Evolutionary conservation across 2,113 vertebrate species (phyloP).

Genomic region (Chaetops frenatus): DNA sequence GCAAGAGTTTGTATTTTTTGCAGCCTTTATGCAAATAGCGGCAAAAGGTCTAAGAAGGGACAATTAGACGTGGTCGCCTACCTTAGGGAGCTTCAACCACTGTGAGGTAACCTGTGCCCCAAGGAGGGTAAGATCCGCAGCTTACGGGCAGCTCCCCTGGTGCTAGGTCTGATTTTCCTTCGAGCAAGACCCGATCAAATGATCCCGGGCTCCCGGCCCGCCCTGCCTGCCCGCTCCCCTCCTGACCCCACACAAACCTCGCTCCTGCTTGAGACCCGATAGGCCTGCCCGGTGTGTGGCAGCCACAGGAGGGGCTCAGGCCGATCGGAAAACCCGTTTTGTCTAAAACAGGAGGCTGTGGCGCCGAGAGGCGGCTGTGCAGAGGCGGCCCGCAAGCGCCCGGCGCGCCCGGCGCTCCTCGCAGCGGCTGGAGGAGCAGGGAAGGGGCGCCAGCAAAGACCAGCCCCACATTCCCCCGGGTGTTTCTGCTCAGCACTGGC

Average conservation of each 20-base stretch:
- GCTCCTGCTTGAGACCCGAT: neutral
- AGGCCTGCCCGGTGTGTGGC: neutral
- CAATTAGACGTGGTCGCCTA: neutral
- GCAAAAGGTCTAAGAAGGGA: too few species aligned
- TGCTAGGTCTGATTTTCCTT: neutral
- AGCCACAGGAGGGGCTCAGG: neutral
- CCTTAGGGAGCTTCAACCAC: neutral
- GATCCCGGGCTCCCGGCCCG: neutral
- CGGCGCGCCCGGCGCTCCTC: neutral
- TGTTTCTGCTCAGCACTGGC: neutral
- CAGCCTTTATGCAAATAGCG: neutral
- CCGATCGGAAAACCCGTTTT: neutral
- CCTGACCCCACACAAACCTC: neutral
- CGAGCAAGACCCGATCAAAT: neutral
- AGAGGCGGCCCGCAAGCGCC: neutral
- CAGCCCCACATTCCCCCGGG: rapidly evolving
- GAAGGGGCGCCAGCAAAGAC: neutral
- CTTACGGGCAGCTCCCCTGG: neutral
- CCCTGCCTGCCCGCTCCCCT: neutral
- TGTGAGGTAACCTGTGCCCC: neutral
- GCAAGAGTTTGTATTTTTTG: rapidly evolving
- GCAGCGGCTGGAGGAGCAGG: neutral
- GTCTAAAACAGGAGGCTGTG: neutral
- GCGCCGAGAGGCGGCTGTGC: neutral
- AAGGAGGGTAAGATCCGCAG: neutral